A percentile compares a stretch with the other conserved stretches of the same genome.
phyloP scores from a whole-genome alignment of 2,888 invertebrate species.

The Thecocarcelia acutangulata region DNA sequence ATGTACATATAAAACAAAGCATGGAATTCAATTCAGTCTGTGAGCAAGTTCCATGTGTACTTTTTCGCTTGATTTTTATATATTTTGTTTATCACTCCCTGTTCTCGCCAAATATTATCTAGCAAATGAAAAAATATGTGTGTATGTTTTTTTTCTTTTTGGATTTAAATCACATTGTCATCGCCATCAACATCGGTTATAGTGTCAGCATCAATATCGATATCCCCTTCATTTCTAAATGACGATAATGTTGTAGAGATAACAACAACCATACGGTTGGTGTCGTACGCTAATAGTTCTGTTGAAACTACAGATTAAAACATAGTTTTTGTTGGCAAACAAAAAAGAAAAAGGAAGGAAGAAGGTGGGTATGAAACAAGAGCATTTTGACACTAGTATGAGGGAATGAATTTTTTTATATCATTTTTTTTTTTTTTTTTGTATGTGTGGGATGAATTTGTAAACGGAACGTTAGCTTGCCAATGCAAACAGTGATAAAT shows the following conservation, averaged over 20 bases:
- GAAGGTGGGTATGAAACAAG: constrained; percentile 17
- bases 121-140: constrained; percentile 23
- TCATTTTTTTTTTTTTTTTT: constrained; percentile 11
- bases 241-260: constrained; percentile 17
- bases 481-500: neutral
- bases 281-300: constrained; percentile 9
- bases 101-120: constrained; percentile 30
- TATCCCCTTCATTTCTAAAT: constrained; percentile 2
- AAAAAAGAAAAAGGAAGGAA: neutral
- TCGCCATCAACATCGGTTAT: constrained; percentile 4
- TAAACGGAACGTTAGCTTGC: no score
- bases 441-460: neutral
- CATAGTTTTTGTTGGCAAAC: neutral
- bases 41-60: constrained; percentile 31
- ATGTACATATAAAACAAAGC: constrained; percentile 29
- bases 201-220: constrained; percentile 35
- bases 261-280: constrained; percentile 18
- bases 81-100: constrained; percentile 1
- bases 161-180: constrained; percentile 12
- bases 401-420: constrained; percentile 25
- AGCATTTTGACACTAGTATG: constrained; percentile 41
- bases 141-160: constrained; percentile 33
- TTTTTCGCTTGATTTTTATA: constrained; percentile 5
- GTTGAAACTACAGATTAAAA: constrained; percentile 14
- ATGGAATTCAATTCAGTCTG: constrained; percentile 54